phyloP scores from a whole-genome alignment of 2,113 vertebrate species.

The Cyrtonyx montezumae region DNA sequence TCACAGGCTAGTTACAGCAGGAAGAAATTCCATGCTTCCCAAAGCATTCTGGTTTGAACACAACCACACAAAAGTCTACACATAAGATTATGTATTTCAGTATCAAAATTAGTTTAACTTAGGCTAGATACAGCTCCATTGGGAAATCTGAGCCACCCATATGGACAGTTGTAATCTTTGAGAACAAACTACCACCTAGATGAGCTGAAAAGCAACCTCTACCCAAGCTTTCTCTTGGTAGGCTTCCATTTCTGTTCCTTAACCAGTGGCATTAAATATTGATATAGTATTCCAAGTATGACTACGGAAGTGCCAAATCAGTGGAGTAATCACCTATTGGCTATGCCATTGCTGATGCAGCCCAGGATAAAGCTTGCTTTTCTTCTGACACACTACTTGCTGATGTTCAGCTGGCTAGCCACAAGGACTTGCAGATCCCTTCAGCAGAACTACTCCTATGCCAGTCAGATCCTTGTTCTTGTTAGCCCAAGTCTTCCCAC shows the following conservation, averaged over 20 bases:
- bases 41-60: not conserved
- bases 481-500: not conserved
- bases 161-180: not conserved
- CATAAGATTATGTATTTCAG: not conserved
- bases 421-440: not conserved
- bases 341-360: accelerated
- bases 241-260: not conserved
- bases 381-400: not conserved
- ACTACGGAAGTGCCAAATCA: not conserved
- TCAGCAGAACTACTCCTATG: not conserved
- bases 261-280: not conserved
- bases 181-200: not conserved
- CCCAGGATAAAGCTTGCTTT: not conserved
- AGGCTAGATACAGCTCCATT: not conserved
- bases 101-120: not conserved
- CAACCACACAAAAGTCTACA: not conserved
- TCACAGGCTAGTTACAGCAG: not conserved
- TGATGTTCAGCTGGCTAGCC: not conserved
- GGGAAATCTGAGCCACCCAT: too few relatives aligned
- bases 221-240: not conserved
- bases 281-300: not conserved
- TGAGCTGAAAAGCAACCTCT: not conserved
- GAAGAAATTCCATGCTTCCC: not conserved
- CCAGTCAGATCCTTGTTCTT: not conserved
- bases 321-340: not conserved